Percentiles rank a stretch among this genome's conserved stretches.
Conservation (phyloP, 2,113 vertebrate species). For the Poeciliopsis prolifica region DNA sequence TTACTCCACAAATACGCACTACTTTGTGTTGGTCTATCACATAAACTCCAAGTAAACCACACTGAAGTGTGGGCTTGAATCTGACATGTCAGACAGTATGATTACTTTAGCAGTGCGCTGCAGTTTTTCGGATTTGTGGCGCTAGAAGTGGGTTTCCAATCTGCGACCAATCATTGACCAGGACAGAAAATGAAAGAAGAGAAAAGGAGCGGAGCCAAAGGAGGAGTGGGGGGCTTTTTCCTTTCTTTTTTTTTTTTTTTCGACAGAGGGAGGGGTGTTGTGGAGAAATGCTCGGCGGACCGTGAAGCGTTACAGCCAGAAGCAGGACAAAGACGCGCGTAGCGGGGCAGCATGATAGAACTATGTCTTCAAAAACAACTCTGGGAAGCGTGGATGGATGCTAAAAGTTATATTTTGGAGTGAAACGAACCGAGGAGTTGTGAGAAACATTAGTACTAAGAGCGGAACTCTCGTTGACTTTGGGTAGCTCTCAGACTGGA, state of each 20-base stretch:
- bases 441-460: slow-evolving; percentile 15
- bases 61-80: neutral
- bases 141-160: slow-evolving; percentile 60
- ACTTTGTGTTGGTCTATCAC: neutral
- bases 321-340: slow-evolving; percentile 75
- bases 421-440: slow-evolving; percentile 16
- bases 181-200: slow-evolving; percentile 65
- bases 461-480: slow-evolving; percentile 11
- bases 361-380: slow-evolving; percentile 3
- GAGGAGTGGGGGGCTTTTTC: slow-evolving; percentile 52
- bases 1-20: neutral
- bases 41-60: neutral
- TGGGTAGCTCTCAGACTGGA: slow-evolving; percentile 2
- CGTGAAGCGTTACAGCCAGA: slow-evolving; percentile 78
- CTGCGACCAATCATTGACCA: slow-evolving; percentile 72
- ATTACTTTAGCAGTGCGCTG: neutral
- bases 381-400: slow-evolving; percentile 23
- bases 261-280: slow-evolving; percentile 68
- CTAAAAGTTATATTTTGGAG: neutral
- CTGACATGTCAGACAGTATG: neutral
- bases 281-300: slow-evolving; percentile 72
- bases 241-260: slow-evolving; percentile 57
- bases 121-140: slow-evolving; percentile 49
- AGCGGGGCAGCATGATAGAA: slow-evolving; percentile 51
- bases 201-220: slow-evolving; percentile 31